Base-by-base conservation (phyloP, 2,888 invertebrate species). In the Ormyrus pomaceus region DNA sequence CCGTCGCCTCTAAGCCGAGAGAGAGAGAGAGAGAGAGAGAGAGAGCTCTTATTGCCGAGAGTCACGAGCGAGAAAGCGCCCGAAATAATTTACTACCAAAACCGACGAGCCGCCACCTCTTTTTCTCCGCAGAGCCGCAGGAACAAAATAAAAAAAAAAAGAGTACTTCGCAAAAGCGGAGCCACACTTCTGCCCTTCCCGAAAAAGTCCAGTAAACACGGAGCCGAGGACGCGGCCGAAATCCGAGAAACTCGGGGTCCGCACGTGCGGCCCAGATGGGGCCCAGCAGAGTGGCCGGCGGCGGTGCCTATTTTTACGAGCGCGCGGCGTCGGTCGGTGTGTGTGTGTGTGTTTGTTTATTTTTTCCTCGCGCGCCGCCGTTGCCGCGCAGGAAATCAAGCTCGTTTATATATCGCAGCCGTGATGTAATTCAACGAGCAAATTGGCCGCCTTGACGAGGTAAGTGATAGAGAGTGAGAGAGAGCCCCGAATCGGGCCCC, bases 341-440 rank as follows among this genome's bases (percentile, higher is more conserved):
- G 8, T 13, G 58, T 58, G 6, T 11, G n/a, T 58, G 3, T 58
- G 8, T 48, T 48, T 9, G n/a, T 46, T n/a, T n/a, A n/a, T n/a
- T 56, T 46, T 46, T 46, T 48, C 10, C 51, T 53, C 45, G 55
- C 10, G n/a, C 45, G 61, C 59, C n/a, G 34, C 19, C 48, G 46
- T 9, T 0, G n/a, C 51, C 34, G 45, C 11, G 62, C 59, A 65
- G 72, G 75, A 80, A 80, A 76, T 70, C 53, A 62, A 7, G 61
- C 45, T 34, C 10, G 34, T 7, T 53, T 51, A 69, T 19, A 19
- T 55, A 58, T 69, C 62, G 70, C 69, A 77, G 59, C 70, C 68
- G 77, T 68, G 77, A 80, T 80, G 80, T 80, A 77, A 77, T 72
- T 80, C 69, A 77, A 77, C 53, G 72, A 77, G 77, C 69, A 80